Evolutionary conservation across 2,888 invertebrate species (phyloP).

Genomic region (Heteropelma amictum): DNA sequence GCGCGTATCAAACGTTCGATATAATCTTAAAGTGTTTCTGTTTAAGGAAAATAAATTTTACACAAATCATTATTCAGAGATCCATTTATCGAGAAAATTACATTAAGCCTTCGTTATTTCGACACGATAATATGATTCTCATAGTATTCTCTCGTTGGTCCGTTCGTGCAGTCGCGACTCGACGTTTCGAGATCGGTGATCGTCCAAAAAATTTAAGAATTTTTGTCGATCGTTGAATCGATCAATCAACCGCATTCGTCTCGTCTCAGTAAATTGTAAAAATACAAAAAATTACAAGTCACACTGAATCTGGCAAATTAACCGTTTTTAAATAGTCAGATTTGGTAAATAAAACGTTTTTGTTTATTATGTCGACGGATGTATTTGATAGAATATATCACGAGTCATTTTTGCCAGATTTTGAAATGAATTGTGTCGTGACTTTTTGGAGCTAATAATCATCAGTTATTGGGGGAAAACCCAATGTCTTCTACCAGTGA

Average conservation of each 20-base stretch:
- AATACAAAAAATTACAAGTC: no score
- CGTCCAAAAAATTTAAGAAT: constrained; percentile 38
- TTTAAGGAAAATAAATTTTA: no score
- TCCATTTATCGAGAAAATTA: constrained; percentile 4
- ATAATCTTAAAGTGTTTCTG: constrained; percentile 8
- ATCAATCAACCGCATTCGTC: constrained; percentile 23
- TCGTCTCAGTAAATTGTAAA: no score
- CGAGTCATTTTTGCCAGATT: no score
- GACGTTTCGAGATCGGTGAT: constrained; percentile 17
- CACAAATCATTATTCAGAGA: constrained; percentile 17
- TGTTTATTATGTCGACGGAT: neutral
- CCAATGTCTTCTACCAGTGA: no score
- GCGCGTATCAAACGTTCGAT: constrained; percentile 25
- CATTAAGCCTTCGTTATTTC: constrained; percentile 11
- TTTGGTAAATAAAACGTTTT: neutral
- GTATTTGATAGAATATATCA: no score
- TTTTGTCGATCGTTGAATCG: constrained; percentile 46
- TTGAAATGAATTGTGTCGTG: no score
- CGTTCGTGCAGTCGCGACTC: constrained; percentile 16
- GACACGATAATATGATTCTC: constrained; percentile 40
- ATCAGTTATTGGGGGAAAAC: no score
- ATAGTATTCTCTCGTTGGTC: constrained; percentile 17
- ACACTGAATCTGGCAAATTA: no score
- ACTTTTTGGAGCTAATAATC: no score
- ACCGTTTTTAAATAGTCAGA: no score